Percentiles rank a stretch among this genome's conserved stretches.
Evolutionary conservation across 2,888 invertebrate species (phyloP).

Genomic region (Conchocele bisecta): DNA sequence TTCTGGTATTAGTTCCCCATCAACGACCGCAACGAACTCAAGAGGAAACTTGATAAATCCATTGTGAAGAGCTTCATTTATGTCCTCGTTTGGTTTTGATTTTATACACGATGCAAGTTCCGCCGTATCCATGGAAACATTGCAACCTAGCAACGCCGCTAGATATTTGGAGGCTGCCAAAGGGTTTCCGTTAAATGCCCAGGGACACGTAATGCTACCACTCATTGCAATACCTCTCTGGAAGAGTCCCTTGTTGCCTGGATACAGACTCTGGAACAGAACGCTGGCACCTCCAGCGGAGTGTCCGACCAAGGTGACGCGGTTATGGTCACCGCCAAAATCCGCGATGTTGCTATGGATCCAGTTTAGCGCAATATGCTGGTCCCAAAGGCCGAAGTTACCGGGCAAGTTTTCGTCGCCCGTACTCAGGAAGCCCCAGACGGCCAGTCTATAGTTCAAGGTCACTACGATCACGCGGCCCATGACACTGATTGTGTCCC

Average conservation of each 20-base stretch:
- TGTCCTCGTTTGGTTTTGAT: neutral
- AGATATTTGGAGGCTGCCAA: neutral
- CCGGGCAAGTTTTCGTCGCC: slow-evolving; percentile 90
- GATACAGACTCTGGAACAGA: slow-evolving; percentile 68
- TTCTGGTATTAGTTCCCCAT: slow-evolving; percentile 93
- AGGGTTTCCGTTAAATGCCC: slow-evolving; percentile 57
- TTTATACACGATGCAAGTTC: slow-evolving; percentile 13
- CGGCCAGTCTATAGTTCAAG: slow-evolving; percentile 95
- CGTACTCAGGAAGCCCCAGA: slow-evolving; percentile 96
- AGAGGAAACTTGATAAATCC: slow-evolving; percentile 77
- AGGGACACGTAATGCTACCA: slow-evolving; percentile 55
- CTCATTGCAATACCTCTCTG: slow-evolving; percentile 71
- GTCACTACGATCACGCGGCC: slow-evolving; percentile 90
- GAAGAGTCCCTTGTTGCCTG: slow-evolving; percentile 57
- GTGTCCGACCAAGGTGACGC: slow-evolving; percentile 72
- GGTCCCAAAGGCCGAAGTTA: slow-evolving; percentile 96
- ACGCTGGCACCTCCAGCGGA: slow-evolving; percentile 69
- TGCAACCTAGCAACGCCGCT: slow-evolving; percentile 12
- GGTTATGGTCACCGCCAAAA: slow-evolving; percentile 71
- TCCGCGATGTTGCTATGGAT: slow-evolving; percentile 92
- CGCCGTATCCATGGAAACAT: neutral
- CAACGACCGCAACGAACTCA: slow-evolving; percentile 94
- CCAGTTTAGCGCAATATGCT: slow-evolving; percentile 96
- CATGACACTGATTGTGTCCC: slow-evolving; percentile 12
- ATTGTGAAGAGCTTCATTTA: neutral